Conservation (phyloP, 2,113 vertebrate species). For the Echinops telfairi region DNA sequence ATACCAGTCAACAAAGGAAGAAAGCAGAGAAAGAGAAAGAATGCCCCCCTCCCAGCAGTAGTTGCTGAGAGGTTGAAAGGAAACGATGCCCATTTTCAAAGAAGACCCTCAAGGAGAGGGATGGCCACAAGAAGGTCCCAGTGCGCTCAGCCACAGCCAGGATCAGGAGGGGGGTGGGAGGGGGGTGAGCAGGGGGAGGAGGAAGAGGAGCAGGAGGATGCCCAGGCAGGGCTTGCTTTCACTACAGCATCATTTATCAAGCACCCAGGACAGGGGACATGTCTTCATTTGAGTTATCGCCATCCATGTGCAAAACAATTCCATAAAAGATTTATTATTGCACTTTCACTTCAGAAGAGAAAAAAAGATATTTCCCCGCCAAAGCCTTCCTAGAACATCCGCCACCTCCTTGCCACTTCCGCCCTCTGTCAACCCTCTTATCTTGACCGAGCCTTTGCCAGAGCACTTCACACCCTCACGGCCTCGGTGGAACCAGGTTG, state of each 20-base stretch:
- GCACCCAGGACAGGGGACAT: not conserved
- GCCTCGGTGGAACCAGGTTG: not conserved
- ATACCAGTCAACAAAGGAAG: not conserved
- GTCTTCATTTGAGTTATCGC: not conserved
- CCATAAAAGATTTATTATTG: not conserved
- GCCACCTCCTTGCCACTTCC: fast-evolving
- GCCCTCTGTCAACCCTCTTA: not conserved
- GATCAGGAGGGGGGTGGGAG: no score
- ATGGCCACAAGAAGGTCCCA: no score
- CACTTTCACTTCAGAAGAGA: not conserved
- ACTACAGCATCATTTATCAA: not conserved
- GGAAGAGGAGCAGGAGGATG: no score
- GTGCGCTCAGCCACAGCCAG: no score
- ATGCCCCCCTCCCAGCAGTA: not conserved
- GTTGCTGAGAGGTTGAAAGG: not conserved
- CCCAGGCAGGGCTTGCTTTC: no score
- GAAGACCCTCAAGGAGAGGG: no score
- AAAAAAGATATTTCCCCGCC: not conserved
- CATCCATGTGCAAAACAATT: not conserved
- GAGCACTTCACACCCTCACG: not conserved
- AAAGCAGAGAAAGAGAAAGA: conserved; percentile 21
- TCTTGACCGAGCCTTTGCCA: not conserved
- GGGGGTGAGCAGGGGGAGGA: no score
- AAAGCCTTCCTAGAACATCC: not conserved
- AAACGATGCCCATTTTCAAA: no score